Conservation (phyloP, 1,140 invertebrate species). For the Dolichoris vasculosae region DNA sequence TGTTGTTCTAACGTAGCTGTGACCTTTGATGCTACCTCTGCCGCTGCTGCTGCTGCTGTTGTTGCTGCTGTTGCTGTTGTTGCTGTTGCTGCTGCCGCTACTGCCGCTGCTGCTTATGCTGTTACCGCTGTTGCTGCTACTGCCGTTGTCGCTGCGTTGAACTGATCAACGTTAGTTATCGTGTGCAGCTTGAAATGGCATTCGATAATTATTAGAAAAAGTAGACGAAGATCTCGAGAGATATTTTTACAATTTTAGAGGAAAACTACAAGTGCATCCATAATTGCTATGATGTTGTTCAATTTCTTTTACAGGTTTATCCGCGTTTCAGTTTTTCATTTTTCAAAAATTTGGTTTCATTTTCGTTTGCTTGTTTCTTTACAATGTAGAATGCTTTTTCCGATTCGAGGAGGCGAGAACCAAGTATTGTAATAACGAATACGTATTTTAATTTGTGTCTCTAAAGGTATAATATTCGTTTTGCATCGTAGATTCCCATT, state of each 20-base stretch:
- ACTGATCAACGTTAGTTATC: neutral
- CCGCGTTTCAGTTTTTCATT: neutral
- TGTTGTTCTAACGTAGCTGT: neutral
- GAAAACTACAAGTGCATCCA: too few species aligned
- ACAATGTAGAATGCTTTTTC: neutral
- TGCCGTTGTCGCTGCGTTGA: slow-evolving; percentile 2
- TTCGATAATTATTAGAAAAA: neutral
- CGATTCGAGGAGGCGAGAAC: neutral
- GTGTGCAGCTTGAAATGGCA: neutral
- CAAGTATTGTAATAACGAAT: neutral
- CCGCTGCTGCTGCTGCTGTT: neutral
- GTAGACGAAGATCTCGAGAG: neutral
- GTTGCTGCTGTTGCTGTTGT: neutral
- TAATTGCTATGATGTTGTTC: neutral
- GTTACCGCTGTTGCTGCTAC: neutral
- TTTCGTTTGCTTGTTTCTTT: neutral
- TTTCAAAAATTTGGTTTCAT: neutral
- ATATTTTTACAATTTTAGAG: neutral
- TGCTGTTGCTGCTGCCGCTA: neutral
- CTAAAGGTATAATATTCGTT: neutral
- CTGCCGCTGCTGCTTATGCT: slow-evolving; percentile 12
- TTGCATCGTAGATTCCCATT: neutral
- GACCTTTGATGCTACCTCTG: neutral
- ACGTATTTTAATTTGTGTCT: neutral
- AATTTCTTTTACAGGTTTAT: neutral